Base-by-base conservation (phyloP, 2,888 invertebrate species). In the Lochmaea crataegi region DNA sequence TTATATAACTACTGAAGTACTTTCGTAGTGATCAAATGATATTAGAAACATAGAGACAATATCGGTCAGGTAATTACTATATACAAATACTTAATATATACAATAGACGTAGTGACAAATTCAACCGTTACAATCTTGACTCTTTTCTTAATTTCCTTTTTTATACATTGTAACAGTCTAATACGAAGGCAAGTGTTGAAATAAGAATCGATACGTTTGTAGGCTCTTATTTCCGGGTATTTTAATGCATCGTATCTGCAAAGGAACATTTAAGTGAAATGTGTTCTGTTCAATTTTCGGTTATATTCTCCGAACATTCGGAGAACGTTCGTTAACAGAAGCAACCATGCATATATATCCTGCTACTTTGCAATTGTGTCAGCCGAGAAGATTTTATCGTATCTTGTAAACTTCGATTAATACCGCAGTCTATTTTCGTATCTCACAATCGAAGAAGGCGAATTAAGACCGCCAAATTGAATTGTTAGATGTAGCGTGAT, bases 371-470 rank as follows among this genome's bases (percentile, higher is more conserved):
- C 60, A 69, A 73, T 68, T 73, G 69, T 73, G 73, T 73, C 69
- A 69, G 65, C 41, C 64, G 38, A 42, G 60, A 51, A 68, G 72
- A 72, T 73, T 65, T 73, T 73, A 73, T 73, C 73, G 65, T 56
- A 60, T 73, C 73, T 69, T 65, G 73, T 65, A 69, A 73, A 73
- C 73, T 73, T 69, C 73, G 69, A 73, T 69, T 73, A 69, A 73
- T 73, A 64, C 73, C 69, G 65, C 65, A 68, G 65, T 73, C 73
- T 69, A 73, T 73, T 73, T 65, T 69, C 65, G 65, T 60, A 65
- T 69, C 69, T 58, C 60, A 69, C 65, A 65, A 73, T 73, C 69
- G 73, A 73, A 73, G 65, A 69, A 65, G 69, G 68, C 73, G 73
- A 73, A 68, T 73, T 73, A 65, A 69, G 73, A 65, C 73, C 72